phyloP scores from a whole-genome alignment of 2,888 invertebrate species.

The Entomobrya multifasciata region DNA sequence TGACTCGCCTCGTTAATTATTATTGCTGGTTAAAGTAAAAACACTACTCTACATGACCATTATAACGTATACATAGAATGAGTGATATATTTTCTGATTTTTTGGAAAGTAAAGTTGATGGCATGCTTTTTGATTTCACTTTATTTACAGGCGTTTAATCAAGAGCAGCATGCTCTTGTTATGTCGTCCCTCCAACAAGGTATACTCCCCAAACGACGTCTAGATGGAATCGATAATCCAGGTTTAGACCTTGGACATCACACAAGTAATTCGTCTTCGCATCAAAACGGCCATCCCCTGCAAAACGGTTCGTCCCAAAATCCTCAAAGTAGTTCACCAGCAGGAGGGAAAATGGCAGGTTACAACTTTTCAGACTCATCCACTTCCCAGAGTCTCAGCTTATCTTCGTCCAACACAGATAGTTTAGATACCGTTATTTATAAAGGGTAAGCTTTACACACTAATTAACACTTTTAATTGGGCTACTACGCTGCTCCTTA shows the following conservation, averaged over 20 bases:
- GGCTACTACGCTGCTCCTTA: too few relatives aligned
- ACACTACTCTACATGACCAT: background rate
- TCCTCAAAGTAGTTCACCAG: slow-evolving; percentile 21
- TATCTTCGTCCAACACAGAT: slow-evolving; percentile 78
- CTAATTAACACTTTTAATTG: too few relatives aligned
- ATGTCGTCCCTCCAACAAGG: slow-evolving; percentile 77
- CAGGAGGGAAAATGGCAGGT: slow-evolving; percentile 70
- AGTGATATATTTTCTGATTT: background rate
- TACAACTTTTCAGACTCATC: slow-evolving; percentile 75
- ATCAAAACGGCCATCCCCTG: slow-evolving; percentile 53
- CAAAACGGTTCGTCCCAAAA: slow-evolving; percentile 26
- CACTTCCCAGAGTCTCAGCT: slow-evolving; percentile 77
- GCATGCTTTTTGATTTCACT: slow-evolving; percentile 1
- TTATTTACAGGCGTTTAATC: slow-evolving; percentile 77
- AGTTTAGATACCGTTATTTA: slow-evolving; percentile 79
- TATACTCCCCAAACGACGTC: slow-evolving; percentile 60
- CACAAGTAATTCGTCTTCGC: slow-evolving; percentile 13
- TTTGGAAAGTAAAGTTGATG: background rate
- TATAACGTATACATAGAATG: background rate
- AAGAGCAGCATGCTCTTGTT: slow-evolving; percentile 75
- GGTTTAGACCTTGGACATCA: slow-evolving; percentile 74
- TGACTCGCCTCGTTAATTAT: slow-evolving; percentile 44
- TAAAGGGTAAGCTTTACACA: slow-evolving; percentile 73
- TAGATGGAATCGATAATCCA: slow-evolving; percentile 77
- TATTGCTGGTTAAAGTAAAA: slow-evolving; percentile 6